Evolutionary conservation across 1,140 invertebrate genomes (phyloP), one percentile per base, ranked within the genome.

Genomic region (Schmidtea mediterranea): DNA sequence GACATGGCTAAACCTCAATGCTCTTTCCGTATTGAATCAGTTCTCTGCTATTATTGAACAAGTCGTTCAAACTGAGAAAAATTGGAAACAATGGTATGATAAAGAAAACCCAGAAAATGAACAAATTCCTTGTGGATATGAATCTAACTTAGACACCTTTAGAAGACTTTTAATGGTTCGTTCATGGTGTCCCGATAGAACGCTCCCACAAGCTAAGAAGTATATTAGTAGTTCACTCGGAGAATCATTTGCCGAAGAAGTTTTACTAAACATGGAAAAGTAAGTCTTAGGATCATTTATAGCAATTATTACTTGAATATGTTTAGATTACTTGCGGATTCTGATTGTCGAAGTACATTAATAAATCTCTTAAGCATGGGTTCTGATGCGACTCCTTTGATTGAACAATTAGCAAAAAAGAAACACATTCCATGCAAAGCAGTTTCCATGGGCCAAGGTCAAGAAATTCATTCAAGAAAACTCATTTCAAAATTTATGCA

Each of bases 381-480:
- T 10, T 89, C 84, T 0, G 87, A 95, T 72, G 86, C 87, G 1
- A 87, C 84, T 38, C 76, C 80, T 18, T 82, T 89, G 67, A 86
- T 95, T 52, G 78, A 79, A 37, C 67, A 70, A 12, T 64, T 92
- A 36, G 80, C 84, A 0, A 90, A 89, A 65, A 70, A 76, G 45
- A 80, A 81, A 65, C 73, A 76, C 55, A 90, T 61, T 84, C 90
- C 69, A 67, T 92, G 22, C 41, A 75, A 76, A 58, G 74, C 76
- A 0, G 80, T 90, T 19, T 92, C 84, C 1, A 92, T 94, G 86
- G 87, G 87, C 6, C 87, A 95, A 73, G 86, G 86, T 0, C 87
- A 95, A 70, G 87, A 95, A 69, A 73, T 79, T 40, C 81, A 82
- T 54, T 84, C 86, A 0, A 72, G 82, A 50, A 76, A 76, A 56